phyloP scores from a whole-genome alignment of 35 echinoderm and acorn worm genomes.

The Stichopus chloronotus region DNA sequence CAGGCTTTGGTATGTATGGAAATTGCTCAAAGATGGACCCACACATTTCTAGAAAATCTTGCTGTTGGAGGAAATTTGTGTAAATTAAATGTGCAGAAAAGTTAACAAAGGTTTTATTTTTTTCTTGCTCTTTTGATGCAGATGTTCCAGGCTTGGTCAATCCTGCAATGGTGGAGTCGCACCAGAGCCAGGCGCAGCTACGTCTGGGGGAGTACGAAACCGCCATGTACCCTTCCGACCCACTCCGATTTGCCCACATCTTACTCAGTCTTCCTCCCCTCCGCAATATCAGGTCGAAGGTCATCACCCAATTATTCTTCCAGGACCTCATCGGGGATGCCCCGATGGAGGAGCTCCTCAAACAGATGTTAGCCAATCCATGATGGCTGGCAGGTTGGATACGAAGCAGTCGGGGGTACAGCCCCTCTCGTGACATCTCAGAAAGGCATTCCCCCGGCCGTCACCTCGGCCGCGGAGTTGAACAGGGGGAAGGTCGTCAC shows the following conservation, averaged over 20 bases:
- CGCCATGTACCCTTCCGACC: conserved; percentile 91
- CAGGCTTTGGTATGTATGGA: no score
- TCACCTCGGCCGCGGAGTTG: no score
- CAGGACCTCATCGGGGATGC: conserved; percentile 89
- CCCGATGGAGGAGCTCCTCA: conserved; percentile 86
- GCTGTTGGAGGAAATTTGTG: background rate
- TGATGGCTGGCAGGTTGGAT: background rate
- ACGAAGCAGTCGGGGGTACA: no score
- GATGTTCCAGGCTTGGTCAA: conserved; percentile 89
- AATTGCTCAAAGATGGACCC: no score
- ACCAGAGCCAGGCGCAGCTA: conserved; percentile 92
- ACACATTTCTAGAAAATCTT: no score
- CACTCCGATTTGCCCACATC: conserved; percentile 91
- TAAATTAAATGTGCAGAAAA: no score
- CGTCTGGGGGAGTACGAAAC: conserved; percentile 90
- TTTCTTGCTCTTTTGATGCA: conserved; percentile 42
- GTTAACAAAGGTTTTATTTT: background rate
- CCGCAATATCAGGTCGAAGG: conserved; percentile 92
- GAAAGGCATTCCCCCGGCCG: no score
- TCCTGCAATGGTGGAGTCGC: conserved; percentile 79
- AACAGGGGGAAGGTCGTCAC: no score
- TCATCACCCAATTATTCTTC: conserved; percentile 96
- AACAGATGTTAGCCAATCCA: conserved; percentile 74
- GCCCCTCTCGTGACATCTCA: no score
- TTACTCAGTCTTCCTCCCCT: conserved; percentile 96